Percentiles rank a stretch among this genome's conserved stretches.
Conservation (phyloP, 2,888 invertebrate genomes). For the Parascotia fuliginaria region DNA sequence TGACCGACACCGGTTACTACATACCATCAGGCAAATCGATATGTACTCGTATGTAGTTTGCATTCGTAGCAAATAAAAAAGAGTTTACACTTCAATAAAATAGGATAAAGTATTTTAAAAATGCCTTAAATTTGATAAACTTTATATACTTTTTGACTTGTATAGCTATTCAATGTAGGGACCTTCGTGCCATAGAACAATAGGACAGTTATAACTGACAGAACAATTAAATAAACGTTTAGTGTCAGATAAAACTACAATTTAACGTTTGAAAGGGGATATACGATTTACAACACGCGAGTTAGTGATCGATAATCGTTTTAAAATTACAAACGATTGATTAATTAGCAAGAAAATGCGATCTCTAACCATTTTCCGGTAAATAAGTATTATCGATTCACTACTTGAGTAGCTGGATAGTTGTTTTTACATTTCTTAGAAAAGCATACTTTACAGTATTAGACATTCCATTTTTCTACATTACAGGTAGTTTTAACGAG, state of each 20-base stretch:
- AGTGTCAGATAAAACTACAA: slow-evolving; percentile 16
- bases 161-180: background rate
- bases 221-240: slow-evolving; percentile 25
- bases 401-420: slow-evolving; percentile 5
- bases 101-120: too few relatives aligned
- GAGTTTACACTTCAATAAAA: too few relatives aligned
- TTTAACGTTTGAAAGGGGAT: slow-evolving; percentile 9
- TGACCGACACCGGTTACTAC: too few relatives aligned
- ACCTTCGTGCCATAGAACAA: background rate
- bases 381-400: slow-evolving; percentile 55
- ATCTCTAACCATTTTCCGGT: slow-evolving; percentile 68
- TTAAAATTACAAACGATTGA: slow-evolving; percentile 48
- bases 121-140: too few relatives aligned
- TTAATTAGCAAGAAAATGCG: slow-evolving; percentile 61
- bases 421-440: background rate
- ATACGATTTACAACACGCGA: slow-evolving; percentile 7
- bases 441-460: background rate
- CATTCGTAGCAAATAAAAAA: too few relatives aligned
- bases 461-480: background rate
- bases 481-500: background rate
- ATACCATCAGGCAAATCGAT: too few relatives aligned
- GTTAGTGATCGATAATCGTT: slow-evolving; percentile 21
- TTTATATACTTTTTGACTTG: too few relatives aligned
- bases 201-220: slow-evolving; percentile 22
- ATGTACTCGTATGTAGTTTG: too few relatives aligned